These are phyloP conservation scores for Phortica variegata DNA, from an alignment of 1,140 invertebrate species.

Conservation along the genomic window DNA sequence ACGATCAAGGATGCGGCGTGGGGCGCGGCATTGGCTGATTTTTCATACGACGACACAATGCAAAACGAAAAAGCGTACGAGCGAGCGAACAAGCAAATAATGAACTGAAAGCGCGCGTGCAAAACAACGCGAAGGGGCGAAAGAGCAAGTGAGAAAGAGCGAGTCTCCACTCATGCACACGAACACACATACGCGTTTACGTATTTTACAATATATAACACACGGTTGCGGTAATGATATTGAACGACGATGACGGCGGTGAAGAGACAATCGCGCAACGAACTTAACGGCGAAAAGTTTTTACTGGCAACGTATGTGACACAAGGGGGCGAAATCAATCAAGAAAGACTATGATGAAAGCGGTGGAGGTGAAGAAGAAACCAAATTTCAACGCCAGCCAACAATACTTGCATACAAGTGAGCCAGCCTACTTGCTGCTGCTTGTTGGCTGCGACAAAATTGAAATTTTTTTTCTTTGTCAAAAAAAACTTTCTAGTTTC, in stretches of 20 bases:
- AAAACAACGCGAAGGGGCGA: no score
- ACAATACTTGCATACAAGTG: no score
- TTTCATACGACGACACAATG: no score
- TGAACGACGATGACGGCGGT: conserved; percentile 22
- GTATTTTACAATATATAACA: conserved; percentile 23
- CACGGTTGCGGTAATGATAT: conserved; percentile 26
- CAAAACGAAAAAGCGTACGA: no score
- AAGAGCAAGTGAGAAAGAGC: no score
- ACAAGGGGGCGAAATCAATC: conserved; percentile 49
- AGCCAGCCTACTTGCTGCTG: no score
- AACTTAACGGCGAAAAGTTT: conserved; percentile 18
- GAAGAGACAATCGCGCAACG: conserved; percentile 23
- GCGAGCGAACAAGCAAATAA: no score
- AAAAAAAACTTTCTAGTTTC: conserved; percentile 29
- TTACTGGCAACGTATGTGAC: no score
- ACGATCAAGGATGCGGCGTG: no score
- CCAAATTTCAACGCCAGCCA: no score
- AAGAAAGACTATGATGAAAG: conserved; percentile 18
- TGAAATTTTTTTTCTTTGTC: conserved; percentile 21
- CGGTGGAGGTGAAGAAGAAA: conserved; percentile 19
- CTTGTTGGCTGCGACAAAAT: neutral
- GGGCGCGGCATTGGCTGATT: no score
- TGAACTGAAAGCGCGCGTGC: no score
- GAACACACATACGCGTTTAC: conserved; percentile 7
- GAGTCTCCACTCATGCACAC: conserved; percentile 12